phyloP scores from a whole-genome alignment of 2,797 vertebrate genomes.

The Carcharodon carcharias region DNA sequence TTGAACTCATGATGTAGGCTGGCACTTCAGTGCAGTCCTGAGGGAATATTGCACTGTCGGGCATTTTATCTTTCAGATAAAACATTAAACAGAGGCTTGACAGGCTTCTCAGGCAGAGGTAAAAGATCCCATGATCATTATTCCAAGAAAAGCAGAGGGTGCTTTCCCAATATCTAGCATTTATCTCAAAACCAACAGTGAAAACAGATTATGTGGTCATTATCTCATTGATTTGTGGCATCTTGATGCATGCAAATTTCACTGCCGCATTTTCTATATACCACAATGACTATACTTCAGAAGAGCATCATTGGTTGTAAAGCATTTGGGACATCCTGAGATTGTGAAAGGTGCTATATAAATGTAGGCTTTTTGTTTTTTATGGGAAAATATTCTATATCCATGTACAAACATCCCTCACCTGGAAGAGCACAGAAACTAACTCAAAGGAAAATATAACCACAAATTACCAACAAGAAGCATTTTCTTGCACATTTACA shows the following conservation, averaged over 20 bases:
- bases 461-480: too few relatives aligned
- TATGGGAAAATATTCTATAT: not conserved
- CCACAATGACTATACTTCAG: not conserved
- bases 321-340: not conserved
- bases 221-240: not conserved
- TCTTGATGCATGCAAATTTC: not conserved
- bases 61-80: not conserved
- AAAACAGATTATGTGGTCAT: not conserved
- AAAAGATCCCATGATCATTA: not conserved
- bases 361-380: not conserved
- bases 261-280: not conserved
- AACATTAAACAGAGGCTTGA: not conserved
- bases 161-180: too few relatives aligned
- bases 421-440: not conserved
- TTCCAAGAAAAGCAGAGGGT: not conserved
- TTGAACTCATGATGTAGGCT: not conserved
- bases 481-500: not conserved
- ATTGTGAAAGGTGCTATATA: not conserved
- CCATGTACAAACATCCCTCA: not conserved
- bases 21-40: not conserved
- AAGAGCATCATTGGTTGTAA: not conserved
- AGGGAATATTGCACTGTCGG: not conserved
- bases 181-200: not conserved
- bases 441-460: not conserved
- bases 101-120: not conserved